Conservation (phyloP, 2,888 invertebrate genomes). For the Drosophila setosimentum region DNA sequence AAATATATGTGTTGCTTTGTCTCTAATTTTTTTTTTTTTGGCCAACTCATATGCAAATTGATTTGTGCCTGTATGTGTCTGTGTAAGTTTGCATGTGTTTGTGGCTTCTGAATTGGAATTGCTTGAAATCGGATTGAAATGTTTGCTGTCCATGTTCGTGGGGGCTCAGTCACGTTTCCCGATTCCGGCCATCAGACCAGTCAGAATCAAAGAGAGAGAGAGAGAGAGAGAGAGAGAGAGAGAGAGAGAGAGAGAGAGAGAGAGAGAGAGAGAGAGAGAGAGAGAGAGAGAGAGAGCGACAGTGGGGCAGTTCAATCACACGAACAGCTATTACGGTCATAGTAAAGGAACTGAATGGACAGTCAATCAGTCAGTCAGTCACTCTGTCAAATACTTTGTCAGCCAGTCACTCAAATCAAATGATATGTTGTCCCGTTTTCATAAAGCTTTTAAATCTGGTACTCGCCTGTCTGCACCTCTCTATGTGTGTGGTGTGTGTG, state of each 20-base stretch:
- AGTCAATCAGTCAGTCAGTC: slow-evolving; percentile 60
- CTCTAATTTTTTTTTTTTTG: slow-evolving; percentile 27
- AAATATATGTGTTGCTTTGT: slow-evolving; percentile 56
- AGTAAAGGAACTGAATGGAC: slow-evolving; percentile 43
- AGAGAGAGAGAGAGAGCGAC: background rate
- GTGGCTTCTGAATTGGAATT: slow-evolving; percentile 70
- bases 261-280: background rate
- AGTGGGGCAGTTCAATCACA: slow-evolving; percentile 56
- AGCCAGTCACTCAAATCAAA: slow-evolving; percentile 50
- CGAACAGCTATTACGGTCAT: slow-evolving; percentile 27
- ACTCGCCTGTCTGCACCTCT: slow-evolving; percentile 48
- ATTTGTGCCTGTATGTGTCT: slow-evolving; percentile 23
- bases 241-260: background rate
- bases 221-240: background rate
- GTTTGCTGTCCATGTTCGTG: slow-evolving; percentile 72
- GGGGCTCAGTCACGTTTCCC: slow-evolving; percentile 67
- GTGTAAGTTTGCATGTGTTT: slow-evolving; percentile 36
- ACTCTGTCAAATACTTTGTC: slow-evolving; percentile 62
- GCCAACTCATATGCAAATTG: slow-evolving; percentile 73
- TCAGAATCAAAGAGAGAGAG: slow-evolving; percentile 3
- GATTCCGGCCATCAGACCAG: slow-evolving; percentile 40
- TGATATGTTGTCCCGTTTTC: slow-evolving; percentile 35
- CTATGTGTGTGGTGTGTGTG: slow-evolving; percentile 5
- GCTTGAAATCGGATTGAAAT: slow-evolving; percentile 78
- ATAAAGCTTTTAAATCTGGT: slow-evolving; percentile 65